Evolutionary conservation across 2,113 vertebrate genomes (phyloP), one percentile per base, ranked within the genome.

Genomic region (Ciconia boyciana): DNA sequence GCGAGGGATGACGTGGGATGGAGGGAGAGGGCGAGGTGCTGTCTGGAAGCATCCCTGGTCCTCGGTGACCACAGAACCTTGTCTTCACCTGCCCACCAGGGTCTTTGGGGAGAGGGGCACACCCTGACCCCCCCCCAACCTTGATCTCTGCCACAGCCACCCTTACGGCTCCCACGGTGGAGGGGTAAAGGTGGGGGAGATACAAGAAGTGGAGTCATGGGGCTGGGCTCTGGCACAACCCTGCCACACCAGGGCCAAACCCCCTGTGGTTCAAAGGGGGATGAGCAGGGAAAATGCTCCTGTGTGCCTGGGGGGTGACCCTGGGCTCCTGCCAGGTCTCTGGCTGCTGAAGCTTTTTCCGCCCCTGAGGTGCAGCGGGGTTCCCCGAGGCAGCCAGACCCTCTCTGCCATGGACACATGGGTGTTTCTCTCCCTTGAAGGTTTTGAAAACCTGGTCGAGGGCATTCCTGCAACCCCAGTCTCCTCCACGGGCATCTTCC

Each of bases 241-340:
- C 51, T 46, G 0, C 10, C 1, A 2, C 17, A 39, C n/a, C 48
- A 31, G 32, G 60, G 43, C 51, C 26, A 26, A 34, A 7, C 8
- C 21, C 10, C 2, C 18, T 0, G 0, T 5, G 32, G 15, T 51
- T 83, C 34, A 7, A 22, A 49, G 48, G 16, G 44, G 64, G 11
- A 20, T 0, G 15, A 82, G 74, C 81, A 62, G 60, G 24, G n/a
- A 29, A 19, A 16, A 14, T 5, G 25, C 41, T 41, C n/a, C 0
- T 0, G 1, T 6, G 10, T 76, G 29, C n/a, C 68, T 58, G 55
- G 83, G 49, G 48, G 80, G 34, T 66, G 78, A 62, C 34, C 36
- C 46, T 0, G 0, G 51, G 79, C 44, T 65, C 60, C 83, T 62
- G 62, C 61, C 72, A 28, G 75, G 2, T 13, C 77, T 66, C 34